Conservation (phyloP, 1,140 invertebrate species). For the Leptopilina clavipes region DNA sequence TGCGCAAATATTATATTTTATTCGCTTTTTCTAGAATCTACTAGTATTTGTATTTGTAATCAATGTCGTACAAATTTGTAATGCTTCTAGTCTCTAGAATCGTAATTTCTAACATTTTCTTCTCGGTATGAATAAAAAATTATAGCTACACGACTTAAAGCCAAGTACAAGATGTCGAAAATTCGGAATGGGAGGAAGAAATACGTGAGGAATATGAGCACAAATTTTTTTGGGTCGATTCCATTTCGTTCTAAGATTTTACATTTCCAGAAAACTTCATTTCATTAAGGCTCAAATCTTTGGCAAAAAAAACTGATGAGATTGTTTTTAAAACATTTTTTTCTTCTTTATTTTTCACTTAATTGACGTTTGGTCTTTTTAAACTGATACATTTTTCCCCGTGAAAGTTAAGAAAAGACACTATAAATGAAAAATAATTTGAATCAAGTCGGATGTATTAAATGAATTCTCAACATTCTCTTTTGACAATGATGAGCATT, state of each 20-base stretch:
- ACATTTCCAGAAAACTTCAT: conserved; percentile 19
- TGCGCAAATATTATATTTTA: too few species aligned
- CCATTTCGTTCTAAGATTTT: conserved; percentile 6
- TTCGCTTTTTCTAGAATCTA: conserved; percentile 3
- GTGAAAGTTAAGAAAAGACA: too few species aligned
- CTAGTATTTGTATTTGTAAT: conserved; percentile 35
- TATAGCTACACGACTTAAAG: conserved; percentile 26
- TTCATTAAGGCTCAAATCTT: background rate
- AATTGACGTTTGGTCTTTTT: background rate
- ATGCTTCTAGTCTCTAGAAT: background rate
- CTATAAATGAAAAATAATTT: too few species aligned
- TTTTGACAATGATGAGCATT: conserved; percentile 1
- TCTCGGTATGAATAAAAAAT: conserved; percentile 14
- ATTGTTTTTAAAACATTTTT: background rate
- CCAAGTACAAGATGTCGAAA: background rate
- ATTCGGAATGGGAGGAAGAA: conserved; percentile 14
- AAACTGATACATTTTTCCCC: too few species aligned
- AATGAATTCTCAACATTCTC: background rate
- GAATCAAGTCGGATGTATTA: too few species aligned
- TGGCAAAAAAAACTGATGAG: conserved; percentile 2
- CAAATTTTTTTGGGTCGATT: background rate
- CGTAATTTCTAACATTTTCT: background rate
- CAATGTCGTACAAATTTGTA: conserved; percentile 34
- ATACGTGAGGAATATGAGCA: conserved; percentile 20
- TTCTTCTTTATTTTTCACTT: background rate